Base-by-base conservation (phyloP, 2,113 vertebrate species). In the Lamprologus lemairii region DNA sequence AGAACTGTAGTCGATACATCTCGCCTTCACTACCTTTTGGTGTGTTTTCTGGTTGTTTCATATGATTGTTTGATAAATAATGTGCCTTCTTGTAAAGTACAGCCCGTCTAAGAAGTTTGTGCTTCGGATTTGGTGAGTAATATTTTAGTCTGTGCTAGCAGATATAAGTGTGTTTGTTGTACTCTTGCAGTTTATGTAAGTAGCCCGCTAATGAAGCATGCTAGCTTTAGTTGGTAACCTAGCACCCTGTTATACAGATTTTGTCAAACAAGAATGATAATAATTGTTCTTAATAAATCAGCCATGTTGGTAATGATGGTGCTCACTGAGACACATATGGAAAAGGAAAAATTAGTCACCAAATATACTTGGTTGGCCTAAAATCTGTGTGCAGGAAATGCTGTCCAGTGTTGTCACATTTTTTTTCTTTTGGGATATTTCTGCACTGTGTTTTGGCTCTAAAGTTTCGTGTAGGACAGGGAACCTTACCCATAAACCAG, bases 381-480 rank as follows among this genome's bases (percentile, higher is more conserved):
- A 47, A 73, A 26, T 47, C 40, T 47, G 14, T 75, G 6, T 47
- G 40, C 14, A 28, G 71, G 23, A 5, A 75, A 49, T 26, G 4
- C 23, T 31, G 9, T 42, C 71, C 40, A 47, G 14, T 47, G 68
- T 47, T 75, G 71, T 47, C 21, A 1, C 2, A 47, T 1, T 51
- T n/a, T 60, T 13, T 13, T 1, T 35, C n/a, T 19, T 17, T 58
- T 17, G 37, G 37, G 57, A 7, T 16, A 42, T 58, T 80, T 81
- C 7, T 63, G n/a, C 21, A 23, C 6, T 26, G 57, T 33, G 51
- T 33, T 16, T 35, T 35, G 16, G 17, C 42, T 68, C 31, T 9
- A 6, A 19, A 68, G 5, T 13, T 63, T 47, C 0, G 1, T 11
- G 0, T 47, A 26, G 23, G 9, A 17, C 71, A 3, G 71, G 16